Percentiles rank a stretch among this genome's conserved stretches.
Evolutionary conservation across 2,113 vertebrate genomes (phyloP).

Genomic region (Grus americana): DNA sequence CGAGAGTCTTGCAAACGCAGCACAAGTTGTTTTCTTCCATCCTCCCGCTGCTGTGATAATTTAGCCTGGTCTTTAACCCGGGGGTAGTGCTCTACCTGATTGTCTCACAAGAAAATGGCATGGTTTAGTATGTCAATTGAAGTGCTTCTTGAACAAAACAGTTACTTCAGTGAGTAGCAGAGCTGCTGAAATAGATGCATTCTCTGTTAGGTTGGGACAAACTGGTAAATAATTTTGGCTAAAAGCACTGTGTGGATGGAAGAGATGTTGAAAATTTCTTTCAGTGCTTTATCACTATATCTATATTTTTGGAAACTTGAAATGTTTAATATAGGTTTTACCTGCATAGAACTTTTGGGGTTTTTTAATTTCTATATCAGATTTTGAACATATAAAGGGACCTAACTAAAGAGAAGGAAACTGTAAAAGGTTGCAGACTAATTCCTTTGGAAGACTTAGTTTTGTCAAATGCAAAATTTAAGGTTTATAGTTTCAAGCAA

Average conservation of each 20-base stretch:
- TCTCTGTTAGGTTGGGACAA: neutral
- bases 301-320: neutral
- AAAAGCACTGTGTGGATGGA: neutral
- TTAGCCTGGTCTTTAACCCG: neutral
- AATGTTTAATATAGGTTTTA: neutral
- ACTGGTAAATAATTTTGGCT: neutral
- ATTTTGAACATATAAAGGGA: neutral
- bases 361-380: neutral
- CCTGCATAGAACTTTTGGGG: neutral
- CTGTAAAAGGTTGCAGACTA: neutral
- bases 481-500: neutral
- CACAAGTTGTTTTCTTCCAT: neutral
- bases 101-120: neutral
- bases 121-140: neutral
- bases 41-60: neutral
- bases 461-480: neutral
- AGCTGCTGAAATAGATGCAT: neutral
- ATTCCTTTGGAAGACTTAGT: neutral
- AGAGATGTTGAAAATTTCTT: neutral
- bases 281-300: neutral
- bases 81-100: neutral
- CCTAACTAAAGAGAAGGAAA: neutral
- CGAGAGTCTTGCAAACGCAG: neutral
- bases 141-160: neutral
- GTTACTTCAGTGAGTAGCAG: neutral